Conservation (phyloP, 2,797 vertebrate genomes). For the Picus viridis region DNA sequence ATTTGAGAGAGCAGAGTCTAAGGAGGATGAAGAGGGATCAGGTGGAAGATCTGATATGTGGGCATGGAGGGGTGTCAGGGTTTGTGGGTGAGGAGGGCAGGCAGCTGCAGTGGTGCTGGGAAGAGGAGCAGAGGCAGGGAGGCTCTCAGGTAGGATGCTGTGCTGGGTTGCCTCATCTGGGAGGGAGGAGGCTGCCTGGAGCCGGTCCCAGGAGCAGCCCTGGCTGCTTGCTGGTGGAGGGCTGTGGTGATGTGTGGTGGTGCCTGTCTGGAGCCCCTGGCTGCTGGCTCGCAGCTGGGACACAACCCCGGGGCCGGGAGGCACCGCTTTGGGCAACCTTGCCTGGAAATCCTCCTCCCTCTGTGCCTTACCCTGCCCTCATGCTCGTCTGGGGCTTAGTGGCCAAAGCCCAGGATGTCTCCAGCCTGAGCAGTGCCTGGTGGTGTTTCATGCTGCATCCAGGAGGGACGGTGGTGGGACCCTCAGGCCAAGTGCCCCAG, state of each 20-base stretch:
- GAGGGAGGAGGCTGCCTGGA: neutral
- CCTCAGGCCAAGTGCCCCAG: neutral
- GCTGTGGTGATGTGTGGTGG: neutral
- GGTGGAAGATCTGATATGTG: neutral
- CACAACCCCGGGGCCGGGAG: neutral
- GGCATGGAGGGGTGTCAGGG: fast-evolving
- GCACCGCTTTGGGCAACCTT: fast-evolving
- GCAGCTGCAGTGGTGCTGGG: neutral
- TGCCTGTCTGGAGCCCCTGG: neutral
- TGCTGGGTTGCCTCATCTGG: neutral
- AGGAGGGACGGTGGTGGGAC: neutral
- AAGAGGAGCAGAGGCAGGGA: neutral
- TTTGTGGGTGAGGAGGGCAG: neutral
- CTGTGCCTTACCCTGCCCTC: neutral
- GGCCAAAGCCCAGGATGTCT: neutral
- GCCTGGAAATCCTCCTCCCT: neutral
- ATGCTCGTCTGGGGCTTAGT: neutral
- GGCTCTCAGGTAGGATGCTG: neutral
- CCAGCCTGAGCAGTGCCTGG: neutral
- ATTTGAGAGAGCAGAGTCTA: constrained; percentile 16
- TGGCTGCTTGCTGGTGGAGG: neutral
- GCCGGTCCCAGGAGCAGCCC: neutral
- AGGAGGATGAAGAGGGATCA: neutral
- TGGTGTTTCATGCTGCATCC: neutral
- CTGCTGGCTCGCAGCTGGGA: neutral